A percentile compares a stretch with the other conserved stretches of the same genome.
Evolutionary conservation across 2,797 vertebrate genomes (phyloP).

Genomic region (Antrozous pallidus): DNA sequence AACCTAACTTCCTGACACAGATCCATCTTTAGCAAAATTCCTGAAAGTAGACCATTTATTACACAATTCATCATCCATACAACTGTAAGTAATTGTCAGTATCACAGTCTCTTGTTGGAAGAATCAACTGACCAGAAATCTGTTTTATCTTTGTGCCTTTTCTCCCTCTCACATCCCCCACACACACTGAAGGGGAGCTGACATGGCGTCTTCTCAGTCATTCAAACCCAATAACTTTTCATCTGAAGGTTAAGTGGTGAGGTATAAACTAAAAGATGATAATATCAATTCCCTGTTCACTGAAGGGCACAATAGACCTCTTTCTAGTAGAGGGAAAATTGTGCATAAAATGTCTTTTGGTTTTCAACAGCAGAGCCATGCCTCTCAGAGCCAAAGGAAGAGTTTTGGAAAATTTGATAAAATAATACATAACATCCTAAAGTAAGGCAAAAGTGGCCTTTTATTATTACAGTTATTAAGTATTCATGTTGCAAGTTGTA

Average conservation of each 20-base stretch:
- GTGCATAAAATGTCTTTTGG: conserved; percentile 86
- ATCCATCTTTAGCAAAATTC: not conserved
- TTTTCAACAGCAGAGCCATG: conserved; percentile 79
- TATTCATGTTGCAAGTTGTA: conserved; percentile 76
- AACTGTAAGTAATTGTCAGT: not conserved
- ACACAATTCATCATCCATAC: not conserved
- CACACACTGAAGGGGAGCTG: conserved; percentile 78
- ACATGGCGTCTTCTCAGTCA: conserved; percentile 85
- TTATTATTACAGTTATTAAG: conserved; percentile 78
- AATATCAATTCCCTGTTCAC: conserved; percentile 88
- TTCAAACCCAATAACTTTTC: conserved; percentile 89
- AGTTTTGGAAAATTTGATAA: conserved; percentile 77
- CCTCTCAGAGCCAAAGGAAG: conserved; percentile 74
- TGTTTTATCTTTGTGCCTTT: conserved; percentile 53
- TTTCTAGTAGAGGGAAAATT: conserved; percentile 85
- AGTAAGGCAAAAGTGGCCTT: conserved; percentile 72
- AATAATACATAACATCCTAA: conserved; percentile 77
- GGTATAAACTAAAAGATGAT: conserved; percentile 87
- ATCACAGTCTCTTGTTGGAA: not conserved
- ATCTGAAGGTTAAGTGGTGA: conserved; percentile 89
- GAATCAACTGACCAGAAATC: not conserved
- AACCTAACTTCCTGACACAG: not conserved
- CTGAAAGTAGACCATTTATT: not conserved
- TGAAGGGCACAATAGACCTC: conserved; percentile 86
- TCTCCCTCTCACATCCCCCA: conserved; percentile 72